These are phyloP conservation scores for Agapostemon virescens DNA, from an alignment of 2,888 invertebrate species.

Conservation along the genomic window DNA sequence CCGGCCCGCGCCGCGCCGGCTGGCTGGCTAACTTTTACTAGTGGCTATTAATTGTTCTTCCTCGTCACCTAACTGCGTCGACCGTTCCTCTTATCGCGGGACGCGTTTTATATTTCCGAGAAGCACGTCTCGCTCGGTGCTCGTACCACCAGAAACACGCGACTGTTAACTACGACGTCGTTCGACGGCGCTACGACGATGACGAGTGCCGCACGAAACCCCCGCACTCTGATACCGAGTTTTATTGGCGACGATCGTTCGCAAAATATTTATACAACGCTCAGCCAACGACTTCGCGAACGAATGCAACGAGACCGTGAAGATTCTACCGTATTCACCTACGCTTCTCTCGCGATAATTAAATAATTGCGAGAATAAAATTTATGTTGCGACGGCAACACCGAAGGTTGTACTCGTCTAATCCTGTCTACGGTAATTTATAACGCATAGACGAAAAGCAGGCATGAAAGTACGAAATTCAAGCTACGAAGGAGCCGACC, in stretches of 20 bases:
- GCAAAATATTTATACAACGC: constrained; percentile 26
- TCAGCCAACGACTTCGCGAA: not conserved
- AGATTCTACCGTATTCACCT: no score
- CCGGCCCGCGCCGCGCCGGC: not conserved
- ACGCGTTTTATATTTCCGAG: constrained; percentile 19
- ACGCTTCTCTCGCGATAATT: no score
- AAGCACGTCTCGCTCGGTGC: not conserved
- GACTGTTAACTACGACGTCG: not conserved
- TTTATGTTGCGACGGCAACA: no score
- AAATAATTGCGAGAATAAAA: no score
- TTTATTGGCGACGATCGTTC: not conserved
- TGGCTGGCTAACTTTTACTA: constrained; percentile 50
- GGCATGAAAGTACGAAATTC: no score
- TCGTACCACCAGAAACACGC: not conserved
- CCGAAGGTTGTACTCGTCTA: no score
- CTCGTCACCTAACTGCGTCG: constrained; percentile 28
- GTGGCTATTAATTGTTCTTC: constrained; percentile 52
- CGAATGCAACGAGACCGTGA: not conserved
- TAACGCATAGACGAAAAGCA: no score
- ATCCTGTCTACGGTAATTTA: no score
- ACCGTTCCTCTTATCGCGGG: constrained; percentile 16
- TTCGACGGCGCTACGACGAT: not conserved
- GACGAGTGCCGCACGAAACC: not conserved
- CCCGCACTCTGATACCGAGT: not conserved
- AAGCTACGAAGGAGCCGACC: no score